These are phyloP conservation scores for Dromococcyx pavoninus DNA, from an alignment of 2,797 vertebrate genomes.

Conservation along the genomic window DNA sequence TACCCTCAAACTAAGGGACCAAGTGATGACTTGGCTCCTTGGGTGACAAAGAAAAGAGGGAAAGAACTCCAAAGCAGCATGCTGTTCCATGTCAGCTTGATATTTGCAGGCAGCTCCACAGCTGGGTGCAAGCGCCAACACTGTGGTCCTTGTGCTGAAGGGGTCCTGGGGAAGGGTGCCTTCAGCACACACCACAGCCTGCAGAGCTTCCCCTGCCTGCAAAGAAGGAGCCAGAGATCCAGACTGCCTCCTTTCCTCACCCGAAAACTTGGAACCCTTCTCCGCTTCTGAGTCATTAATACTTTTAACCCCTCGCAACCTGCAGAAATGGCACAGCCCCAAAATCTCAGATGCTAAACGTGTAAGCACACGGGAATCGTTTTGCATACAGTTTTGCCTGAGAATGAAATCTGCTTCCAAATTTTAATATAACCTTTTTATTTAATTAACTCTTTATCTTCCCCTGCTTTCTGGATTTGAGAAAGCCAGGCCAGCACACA, in stretches of 20 bases:
- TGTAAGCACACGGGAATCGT: constrained; percentile 57
- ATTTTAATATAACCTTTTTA: not conserved
- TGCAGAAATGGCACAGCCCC: constrained; percentile 46
- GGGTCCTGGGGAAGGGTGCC: rapidly evolving
- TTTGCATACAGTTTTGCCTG: constrained; percentile 14
- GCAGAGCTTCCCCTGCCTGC: not conserved
- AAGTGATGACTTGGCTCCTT: not conserved
- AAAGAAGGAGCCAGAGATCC: not conserved
- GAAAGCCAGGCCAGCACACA: not conserved
- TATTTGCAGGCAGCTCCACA: not conserved
- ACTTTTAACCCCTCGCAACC: constrained; percentile 44
- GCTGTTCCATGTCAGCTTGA: not conserved
- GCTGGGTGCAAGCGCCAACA: not conserved
- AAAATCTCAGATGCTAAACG: constrained; percentile 47
- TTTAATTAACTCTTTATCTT: not conserved
- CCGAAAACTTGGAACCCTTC: constrained; percentile 9
- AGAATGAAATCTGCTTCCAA: constrained; percentile 46
- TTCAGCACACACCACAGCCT: rapidly evolving
- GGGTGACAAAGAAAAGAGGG: not conserved
- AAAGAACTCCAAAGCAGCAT: not conserved
- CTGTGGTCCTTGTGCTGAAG: rapidly evolving
- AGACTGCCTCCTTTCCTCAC: not conserved
- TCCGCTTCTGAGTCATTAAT: constrained; percentile 23
- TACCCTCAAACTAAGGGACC: not conserved
- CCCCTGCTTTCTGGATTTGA: not conserved